Base-by-base conservation (phyloP, 2,797 vertebrate genomes). In the Characodon lateralis region DNA sequence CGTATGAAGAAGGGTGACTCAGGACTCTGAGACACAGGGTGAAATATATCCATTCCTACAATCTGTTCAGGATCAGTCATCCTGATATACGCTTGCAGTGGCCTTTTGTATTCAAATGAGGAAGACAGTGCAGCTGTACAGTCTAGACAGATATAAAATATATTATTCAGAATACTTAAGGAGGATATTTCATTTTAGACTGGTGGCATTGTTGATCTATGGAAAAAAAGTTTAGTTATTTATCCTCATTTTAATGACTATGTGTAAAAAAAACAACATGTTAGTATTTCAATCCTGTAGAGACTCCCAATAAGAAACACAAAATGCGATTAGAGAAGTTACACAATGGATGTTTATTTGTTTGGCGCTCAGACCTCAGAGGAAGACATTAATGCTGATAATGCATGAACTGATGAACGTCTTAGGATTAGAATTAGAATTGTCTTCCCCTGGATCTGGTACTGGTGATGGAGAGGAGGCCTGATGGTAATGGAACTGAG, bases 41-140 rank as follows among this genome's bases (percentile, higher is more conserved):
- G 75, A 89, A 80, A 88, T 91, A 92, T 39, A 76, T 73, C 80
- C 77, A 66, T 68, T 78, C 53, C 76, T 39, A 48, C 81, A 85
- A 78, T 85, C 79, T 90, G 75, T 81, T 84, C 71, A 20, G 78
- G 88, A 91, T 93, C 90, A 82, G 35, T 91, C 91, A 90, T 76
- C 28, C 48, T 92, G 89, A 93, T 88, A 69, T 83, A 89, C 83
- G 82, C 83, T 83, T 61, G 78, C 87, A 31, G 68, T 89, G 82
- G 58, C 87, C 91, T 92, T 93, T 89, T 85, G 80, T 85, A 91
- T 89, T 89, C 74, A 92, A 91, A 94, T 92, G 85, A 90, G 86
- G 73, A 73, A 71, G 83, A 87, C 50, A 20, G 6, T 50, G 77
- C 85, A 76, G 79, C 58, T 71, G 13, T 73, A 74, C 26, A 50